Percentiles rank a stretch among this genome's conserved stretches.
Evolutionary conservation across 35 echinoderm and acorn worm genomes (phyloP).

Genomic region (Nesometra sesokonis): DNA sequence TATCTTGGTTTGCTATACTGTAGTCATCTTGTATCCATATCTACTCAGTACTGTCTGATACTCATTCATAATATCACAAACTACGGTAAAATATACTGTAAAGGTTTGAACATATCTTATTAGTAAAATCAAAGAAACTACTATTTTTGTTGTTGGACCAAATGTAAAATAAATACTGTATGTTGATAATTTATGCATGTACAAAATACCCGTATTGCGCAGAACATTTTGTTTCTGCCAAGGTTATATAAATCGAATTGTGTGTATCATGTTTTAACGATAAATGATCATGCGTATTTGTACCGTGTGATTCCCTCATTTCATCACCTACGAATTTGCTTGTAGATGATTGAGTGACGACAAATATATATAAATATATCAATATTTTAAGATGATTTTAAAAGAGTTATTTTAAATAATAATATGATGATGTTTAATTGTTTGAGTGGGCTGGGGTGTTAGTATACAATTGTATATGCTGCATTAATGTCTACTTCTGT

Average conservation of each 20-base stretch:
- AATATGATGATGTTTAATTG: not conserved
- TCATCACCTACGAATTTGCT: not conserved
- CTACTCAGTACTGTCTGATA: too few species aligned
- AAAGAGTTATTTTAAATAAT: not conserved
- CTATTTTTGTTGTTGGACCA: not conserved
- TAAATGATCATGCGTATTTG: too few species aligned
- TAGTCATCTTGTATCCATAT: too few species aligned
- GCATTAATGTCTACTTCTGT: not conserved
- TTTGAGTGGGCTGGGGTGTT: not conserved
- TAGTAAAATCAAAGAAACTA: not conserved
- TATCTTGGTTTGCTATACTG: too few species aligned
- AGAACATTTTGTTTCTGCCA: not conserved
- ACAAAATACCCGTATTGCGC: not conserved
- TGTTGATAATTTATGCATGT: not conserved
- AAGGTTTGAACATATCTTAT: too few species aligned
- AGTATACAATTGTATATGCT: not conserved
- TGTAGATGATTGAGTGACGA: not conserved
- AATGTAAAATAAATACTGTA: not conserved
- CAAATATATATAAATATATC: not conserved
- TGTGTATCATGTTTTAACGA: too few species aligned
- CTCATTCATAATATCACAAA: too few species aligned
- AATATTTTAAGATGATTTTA: not conserved
- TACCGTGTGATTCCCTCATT: not conserved
- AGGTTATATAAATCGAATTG: not conserved
- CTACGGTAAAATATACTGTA: too few species aligned